These are phyloP conservation scores for Caenorhabditis brenneri DNA, from an alignment of 1,140 invertebrate species.

Conservation along the genomic window DNA sequence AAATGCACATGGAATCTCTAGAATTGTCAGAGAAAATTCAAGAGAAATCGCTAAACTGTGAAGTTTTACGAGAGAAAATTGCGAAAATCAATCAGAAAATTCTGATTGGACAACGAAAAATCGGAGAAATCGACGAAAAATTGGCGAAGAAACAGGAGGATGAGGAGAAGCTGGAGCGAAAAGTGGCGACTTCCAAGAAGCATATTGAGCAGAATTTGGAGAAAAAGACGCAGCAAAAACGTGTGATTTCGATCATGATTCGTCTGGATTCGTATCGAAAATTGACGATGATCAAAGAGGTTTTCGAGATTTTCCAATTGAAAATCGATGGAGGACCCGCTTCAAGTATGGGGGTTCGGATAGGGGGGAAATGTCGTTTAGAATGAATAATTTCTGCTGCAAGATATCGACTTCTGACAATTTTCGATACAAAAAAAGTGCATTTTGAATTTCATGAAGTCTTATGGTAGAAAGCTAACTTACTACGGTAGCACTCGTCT, in stretches of 20 bases:
- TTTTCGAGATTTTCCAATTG: neutral
- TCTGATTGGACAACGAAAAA: neutral
- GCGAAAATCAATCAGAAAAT: neutral
- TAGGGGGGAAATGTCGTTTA: neutral
- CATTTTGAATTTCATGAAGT: too few relatives aligned
- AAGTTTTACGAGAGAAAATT: neutral
- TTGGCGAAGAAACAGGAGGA: neutral
- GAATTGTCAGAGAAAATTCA: neutral
- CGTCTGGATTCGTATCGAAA: neutral
- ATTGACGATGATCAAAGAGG: neutral
- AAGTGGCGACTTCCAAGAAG: neutral
- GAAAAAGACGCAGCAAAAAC: neutral
- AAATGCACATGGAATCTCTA: neutral
- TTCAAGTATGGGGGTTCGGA: neutral
- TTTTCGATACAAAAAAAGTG: too few relatives aligned
- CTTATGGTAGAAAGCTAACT: too few relatives aligned
- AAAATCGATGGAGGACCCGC: slow-evolving; percentile 15
- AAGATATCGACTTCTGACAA: too few relatives aligned
- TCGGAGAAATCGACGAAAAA: neutral
- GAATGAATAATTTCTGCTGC: too few relatives aligned
- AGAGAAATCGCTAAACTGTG: neutral
- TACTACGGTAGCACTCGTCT: too few relatives aligned
- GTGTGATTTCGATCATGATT: neutral
- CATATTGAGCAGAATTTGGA: neutral
- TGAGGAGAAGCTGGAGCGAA: neutral